Percentiles rank a stretch among this genome's conserved stretches.
Conservation (phyloP, 2,797 vertebrate species). For the Lagocephalus sceleratus region DNA sequence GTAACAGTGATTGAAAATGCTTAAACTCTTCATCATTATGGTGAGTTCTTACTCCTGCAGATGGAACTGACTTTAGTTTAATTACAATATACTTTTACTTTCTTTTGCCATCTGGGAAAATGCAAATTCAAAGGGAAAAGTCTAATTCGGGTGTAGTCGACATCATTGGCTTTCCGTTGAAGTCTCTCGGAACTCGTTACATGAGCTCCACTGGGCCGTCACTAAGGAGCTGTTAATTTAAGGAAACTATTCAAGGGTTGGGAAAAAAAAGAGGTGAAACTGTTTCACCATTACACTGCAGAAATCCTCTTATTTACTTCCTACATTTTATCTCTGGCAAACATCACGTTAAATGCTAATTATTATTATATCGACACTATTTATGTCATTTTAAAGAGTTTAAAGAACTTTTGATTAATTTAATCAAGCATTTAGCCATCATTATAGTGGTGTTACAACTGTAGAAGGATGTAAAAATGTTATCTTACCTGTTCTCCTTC, state of each 20-base stretch:
- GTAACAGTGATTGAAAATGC: constrained; percentile 54
- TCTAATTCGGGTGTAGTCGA: constrained; percentile 29
- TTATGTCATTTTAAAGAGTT: no score
- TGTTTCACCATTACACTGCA: constrained; percentile 24
- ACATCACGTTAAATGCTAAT: constrained; percentile 25
- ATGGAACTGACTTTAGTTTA: constrained; percentile 36
- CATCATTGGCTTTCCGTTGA: constrained; percentile 24
- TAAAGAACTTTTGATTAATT: no score
- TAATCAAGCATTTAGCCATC: no score
- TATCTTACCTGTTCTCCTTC: constrained; percentile 90
- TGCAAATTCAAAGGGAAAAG: constrained; percentile 3
- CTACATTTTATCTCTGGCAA: constrained; percentile 48
- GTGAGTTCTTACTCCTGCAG: constrained; percentile 35
- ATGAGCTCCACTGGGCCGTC: constrained; percentile 36
- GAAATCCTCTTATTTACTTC: constrained; percentile 34
- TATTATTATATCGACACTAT: not conserved
- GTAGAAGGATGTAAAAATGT: not conserved
- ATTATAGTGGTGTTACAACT: not conserved
- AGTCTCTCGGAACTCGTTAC: constrained; percentile 45
- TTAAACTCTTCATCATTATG: constrained; percentile 43
- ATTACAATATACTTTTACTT: constrained; percentile 44
- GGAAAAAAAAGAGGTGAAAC: constrained; percentile 18
- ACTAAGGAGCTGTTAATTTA: constrained; percentile 41
- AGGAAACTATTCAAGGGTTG: constrained; percentile 27
- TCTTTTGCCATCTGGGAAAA: constrained; percentile 42